Percentiles rank a stretch among this genome's conserved stretches.
Evolutionary conservation across 2,888 invertebrate species (phyloP).

Genomic region (Hemicrepidius hirtus): DNA sequence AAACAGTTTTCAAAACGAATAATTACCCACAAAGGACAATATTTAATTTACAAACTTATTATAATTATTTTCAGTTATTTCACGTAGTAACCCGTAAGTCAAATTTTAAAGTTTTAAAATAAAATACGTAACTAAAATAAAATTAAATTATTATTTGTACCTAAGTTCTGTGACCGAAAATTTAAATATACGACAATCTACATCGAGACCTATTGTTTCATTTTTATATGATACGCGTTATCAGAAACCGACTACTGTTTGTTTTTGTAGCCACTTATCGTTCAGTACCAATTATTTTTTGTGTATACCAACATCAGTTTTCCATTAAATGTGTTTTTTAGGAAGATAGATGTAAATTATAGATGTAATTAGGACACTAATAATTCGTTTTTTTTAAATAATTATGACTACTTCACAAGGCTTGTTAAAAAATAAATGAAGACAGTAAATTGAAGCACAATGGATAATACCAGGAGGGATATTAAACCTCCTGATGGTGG

Average conservation of each 20-base stretch:
- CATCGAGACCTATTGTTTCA: too few relatives aligned
- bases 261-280: background rate
- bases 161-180: too few relatives aligned
- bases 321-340: background rate
- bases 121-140: too few relatives aligned
- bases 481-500: constrained; percentile 71
- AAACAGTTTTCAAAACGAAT: too few relatives aligned
- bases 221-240: background rate
- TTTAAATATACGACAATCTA: too few relatives aligned
- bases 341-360: background rate
- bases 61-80: too few relatives aligned
- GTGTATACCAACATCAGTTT: background rate
- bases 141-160: too few relatives aligned
- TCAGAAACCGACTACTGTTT: background rate
- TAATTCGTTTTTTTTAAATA: background rate
- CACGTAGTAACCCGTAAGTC: too few relatives aligned
- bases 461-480: constrained; percentile 20
- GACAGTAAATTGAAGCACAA: background rate
- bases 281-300: background rate
- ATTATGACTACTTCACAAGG: background rate
- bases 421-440: background rate
- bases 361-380: background rate
- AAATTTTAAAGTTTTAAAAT: too few relatives aligned
- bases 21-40: too few relatives aligned
- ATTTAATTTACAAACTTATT: too few relatives aligned